These are phyloP conservation scores for Thecophora atra DNA, from an alignment of 2,888 invertebrate genomes.

Conservation along the genomic window DNA sequence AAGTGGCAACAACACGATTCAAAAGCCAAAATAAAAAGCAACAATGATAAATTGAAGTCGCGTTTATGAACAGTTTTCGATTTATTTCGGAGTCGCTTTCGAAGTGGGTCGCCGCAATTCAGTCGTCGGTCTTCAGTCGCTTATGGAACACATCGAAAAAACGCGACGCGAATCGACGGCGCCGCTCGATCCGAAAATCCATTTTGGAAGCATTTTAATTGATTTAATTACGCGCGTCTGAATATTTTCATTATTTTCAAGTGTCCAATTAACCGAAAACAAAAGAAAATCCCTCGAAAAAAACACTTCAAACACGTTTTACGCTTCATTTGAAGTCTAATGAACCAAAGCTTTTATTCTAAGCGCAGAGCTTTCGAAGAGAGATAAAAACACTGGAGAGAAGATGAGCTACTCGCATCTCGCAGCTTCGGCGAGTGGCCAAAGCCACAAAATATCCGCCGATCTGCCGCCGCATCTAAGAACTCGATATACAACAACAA, in stretches of 20 bases:
- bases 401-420: constrained; percentile 57
- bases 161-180: background rate
- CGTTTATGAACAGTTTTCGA: too few relatives aligned
- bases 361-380: too few relatives aligned
- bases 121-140: too few relatives aligned
- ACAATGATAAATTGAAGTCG: too few relatives aligned
- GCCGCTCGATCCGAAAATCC: background rate
- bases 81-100: background rate
- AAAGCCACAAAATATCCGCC: constrained; percentile 26
- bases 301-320: background rate
- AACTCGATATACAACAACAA: constrained; percentile 36
- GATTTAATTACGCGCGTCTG: background rate
- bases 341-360: too few relatives aligned
- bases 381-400: background rate
- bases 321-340: too few relatives aligned
- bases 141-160: background rate
- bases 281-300: too few relatives aligned
- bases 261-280: background rate
- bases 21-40: too few relatives aligned
- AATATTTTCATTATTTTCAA: background rate
- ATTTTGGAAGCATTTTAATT: background rate
- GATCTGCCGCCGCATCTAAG: constrained; percentile 34
- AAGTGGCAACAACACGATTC: too few relatives aligned
- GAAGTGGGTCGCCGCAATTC: constrained; percentile 16
- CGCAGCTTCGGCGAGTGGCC: constrained; percentile 44